Base-by-base conservation (phyloP, 2,113 vertebrate genomes). In the Myotis yumanensis region DNA sequence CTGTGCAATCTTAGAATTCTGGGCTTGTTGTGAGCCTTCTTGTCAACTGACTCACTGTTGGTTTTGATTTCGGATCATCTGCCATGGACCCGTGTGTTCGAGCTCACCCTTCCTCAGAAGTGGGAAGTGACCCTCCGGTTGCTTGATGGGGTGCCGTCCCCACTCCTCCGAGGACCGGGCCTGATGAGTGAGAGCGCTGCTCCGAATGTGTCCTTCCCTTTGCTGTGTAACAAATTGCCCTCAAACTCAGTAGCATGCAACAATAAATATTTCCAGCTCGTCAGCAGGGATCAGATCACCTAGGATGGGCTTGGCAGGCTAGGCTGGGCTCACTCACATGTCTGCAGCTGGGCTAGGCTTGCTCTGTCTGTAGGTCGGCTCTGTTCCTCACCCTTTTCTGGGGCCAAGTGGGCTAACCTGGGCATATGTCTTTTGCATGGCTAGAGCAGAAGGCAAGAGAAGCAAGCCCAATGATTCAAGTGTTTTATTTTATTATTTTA, bases 401-500 rank as follows among this genome's bases (percentile, higher is more conserved):
- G 66, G 57, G 15, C 28, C 11, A 1, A 1, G 11, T n/a, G 28
- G 15, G 11, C 17, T 57, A 28, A 1, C 5, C 30, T 85, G 18
- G 16, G n/a, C 73, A 20, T 28, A 62, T 7, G 6, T 35, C 25
- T 59, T 72, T 79, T 32, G 48, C 6, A 43, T 46, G 17, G 7
- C 2, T 11, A 5, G 23, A 28, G n/a, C 12, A 85, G 66, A 77
- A 8, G 30, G 17, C 12, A 64, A 51, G 48, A 66, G 43, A 71
- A 90, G 4, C 1, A 25, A 16, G 8, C 0, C 18, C 12, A 83
- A 54, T 10, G 0, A 7, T 15, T 8, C 0, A 5, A 32, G 40
- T 87, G 0, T 37, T 59, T 40, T 37, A 37, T 37, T 37, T 37
- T 37, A 37, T 37, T 37, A 3, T 37, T 3, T 69, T 25, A 46